Evolutionary conservation across 2,113 vertebrate species (phyloP).

Genomic region (Morone saxatilis): DNA sequence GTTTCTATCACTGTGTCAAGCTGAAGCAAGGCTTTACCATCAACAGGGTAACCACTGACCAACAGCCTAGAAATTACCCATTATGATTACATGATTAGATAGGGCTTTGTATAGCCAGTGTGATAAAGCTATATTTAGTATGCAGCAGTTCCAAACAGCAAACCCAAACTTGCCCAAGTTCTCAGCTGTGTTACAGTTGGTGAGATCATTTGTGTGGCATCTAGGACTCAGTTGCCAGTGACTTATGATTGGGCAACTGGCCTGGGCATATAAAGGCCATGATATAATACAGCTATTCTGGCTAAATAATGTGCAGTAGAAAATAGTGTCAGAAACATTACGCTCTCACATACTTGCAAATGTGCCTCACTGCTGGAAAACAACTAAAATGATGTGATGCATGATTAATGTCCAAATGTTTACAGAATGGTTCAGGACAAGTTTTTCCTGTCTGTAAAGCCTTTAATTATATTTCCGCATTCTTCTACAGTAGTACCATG

Average conservation of each 20-base stretch:
- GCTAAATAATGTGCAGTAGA: neutral
- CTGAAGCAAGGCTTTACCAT: neutral
- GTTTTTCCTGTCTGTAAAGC: neutral
- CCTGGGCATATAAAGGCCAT: conserved; percentile 13
- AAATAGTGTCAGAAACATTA: conserved; percentile 1
- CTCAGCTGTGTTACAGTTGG: conserved; percentile 34
- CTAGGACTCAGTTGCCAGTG: conserved; percentile 16
- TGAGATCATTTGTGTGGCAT: conserved; percentile 42
- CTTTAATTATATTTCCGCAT: neutral
- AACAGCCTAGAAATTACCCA: neutral
- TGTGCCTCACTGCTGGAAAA: neutral
- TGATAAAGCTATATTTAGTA: conserved; percentile 23
- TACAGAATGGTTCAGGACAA: neutral
- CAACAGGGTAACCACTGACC: neutral
- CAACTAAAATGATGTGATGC: neutral
- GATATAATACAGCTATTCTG: conserved; percentile 8
- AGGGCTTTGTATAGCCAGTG: conserved; percentile 12
- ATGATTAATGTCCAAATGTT: neutral
- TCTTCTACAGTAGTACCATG: no score
- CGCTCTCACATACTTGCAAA: neutral
- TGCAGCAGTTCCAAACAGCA: conserved; percentile 1
- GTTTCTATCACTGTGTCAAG: neutral
- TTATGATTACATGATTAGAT: conserved; percentile 1
- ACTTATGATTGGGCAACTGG: conserved; percentile 37
- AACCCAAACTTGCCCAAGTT: conserved; percentile 15